Base-by-base conservation (phyloP, 2,888 invertebrate genomes). In the Agrenia bidenticulata region DNA sequence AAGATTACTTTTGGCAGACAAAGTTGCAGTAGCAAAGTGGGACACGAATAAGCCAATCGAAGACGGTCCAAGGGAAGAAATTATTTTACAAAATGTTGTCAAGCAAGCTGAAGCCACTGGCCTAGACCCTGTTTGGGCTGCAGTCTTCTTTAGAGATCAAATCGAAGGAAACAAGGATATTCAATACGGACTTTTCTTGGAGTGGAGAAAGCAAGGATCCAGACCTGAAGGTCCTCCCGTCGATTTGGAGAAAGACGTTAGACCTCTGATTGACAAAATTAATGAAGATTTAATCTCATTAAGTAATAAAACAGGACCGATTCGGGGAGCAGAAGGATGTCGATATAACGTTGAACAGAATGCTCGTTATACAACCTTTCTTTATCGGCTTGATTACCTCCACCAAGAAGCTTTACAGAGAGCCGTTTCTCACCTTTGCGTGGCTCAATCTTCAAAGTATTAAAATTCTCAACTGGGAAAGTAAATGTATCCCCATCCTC, bases 121-220 rank as follows among this genome's bases (percentile, higher is more conserved):
- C 9, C 24, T 71, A 37, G 49, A 63, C 23, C 17, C 60, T 1
- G 1, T 2, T 15, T 71, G 71, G 71, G 64, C 71, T 5, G 7
- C 37, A 0, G 19, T 17, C 4, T 71, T 69, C 42, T 71, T 71
- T 39, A 11, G 57, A 26, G 66, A 69, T 45, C 71, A 71, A 61
- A 71, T 71, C 15, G 71, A 71, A 57, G 71, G 63, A 2, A 71
- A 69, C 21, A 71, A 71, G 55, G 68, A 71, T 45, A 63, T 71
- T 37, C 71, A 71, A 37, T 62, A 60, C 61, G 71, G 62, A 9
- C 45, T 71, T 0, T 41, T 64, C 15, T n/a, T 49, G 27, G 26
- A 15, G 11, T 71, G 71, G 71, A 26, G 55, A 24, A 11, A 13
- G 9, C 11, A 45, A 23, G 66, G 66, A 1, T 27, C 51, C n/a